These are phyloP conservation scores for Biston betularia DNA, from an alignment of 2,888 invertebrate genomes.

Conservation along the genomic window DNA sequence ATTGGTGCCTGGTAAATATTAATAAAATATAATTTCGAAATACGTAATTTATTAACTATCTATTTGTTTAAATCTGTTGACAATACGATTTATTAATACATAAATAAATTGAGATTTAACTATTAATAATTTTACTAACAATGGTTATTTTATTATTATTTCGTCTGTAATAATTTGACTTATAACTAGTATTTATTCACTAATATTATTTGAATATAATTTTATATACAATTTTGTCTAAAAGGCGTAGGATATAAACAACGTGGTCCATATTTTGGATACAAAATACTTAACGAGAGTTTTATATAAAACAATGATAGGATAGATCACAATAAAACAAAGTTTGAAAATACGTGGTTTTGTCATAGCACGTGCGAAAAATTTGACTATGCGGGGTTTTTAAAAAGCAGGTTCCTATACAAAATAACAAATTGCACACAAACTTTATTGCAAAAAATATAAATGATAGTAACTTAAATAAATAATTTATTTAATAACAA, in stretches of 20 bases:
- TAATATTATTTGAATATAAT: constrained; percentile 52
- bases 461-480: not conserved
- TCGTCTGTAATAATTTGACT: constrained; percentile 57
- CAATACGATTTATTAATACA: not conserved
- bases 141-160: constrained; percentile 43
- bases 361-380: not conserved
- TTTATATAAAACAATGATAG: not conserved
- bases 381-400: not conserved
- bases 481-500: not conserved
- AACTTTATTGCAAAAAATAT: not conserved
- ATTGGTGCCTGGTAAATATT: constrained; percentile 42
- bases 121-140: constrained; percentile 8
- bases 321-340: not conserved
- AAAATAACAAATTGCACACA: not conserved
- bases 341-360: not conserved
- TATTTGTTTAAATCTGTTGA: constrained; percentile 7
- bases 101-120: constrained; percentile 11
- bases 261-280: constrained; percentile 68
- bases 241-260: constrained; percentile 75
- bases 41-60: constrained; percentile 42
- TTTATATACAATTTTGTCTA: constrained; percentile 64
- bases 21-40: constrained; percentile 45
- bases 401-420: not conserved
- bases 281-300: constrained; percentile 18
- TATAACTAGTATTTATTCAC: constrained; percentile 45